A percentile compares a stretch with the other conserved stretches of the same genome.
Evolutionary conservation across 2,797 vertebrate species (phyloP).

Genomic region (Scomberomorus guttatus): DNA sequence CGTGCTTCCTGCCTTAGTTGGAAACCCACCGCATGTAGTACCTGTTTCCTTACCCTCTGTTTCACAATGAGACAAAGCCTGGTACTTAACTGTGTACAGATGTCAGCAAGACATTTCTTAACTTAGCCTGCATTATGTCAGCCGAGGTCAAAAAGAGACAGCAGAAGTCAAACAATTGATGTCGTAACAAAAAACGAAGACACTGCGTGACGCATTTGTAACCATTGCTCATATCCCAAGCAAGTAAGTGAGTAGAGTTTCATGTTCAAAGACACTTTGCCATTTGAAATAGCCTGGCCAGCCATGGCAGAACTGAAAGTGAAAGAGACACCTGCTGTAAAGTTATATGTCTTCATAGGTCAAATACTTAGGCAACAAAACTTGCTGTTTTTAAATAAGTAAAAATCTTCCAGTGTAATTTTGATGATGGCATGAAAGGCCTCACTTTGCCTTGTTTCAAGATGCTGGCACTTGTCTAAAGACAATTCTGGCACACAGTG

Average conservation of each 20-base stretch:
- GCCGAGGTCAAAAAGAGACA: constrained; percentile 49
- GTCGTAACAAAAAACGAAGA: neutral
- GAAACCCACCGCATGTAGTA: constrained; percentile 61
- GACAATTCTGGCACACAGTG: constrained; percentile 18
- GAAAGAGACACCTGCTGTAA: constrained; percentile 5
- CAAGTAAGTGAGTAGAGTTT: neutral
- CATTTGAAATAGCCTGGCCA: neutral
- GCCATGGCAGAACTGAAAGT: neutral
- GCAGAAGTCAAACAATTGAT: constrained; percentile 19
- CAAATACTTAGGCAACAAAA: neutral
- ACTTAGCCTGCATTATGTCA: constrained; percentile 28
- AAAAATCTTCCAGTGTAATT: neutral
- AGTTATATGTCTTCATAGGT: neutral
- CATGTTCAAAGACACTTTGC: neutral
- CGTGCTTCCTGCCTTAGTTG: constrained; percentile 75
- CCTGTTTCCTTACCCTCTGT: constrained; percentile 71
- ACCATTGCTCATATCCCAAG: constrained; percentile 2
- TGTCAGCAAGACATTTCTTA: constrained; percentile 55
- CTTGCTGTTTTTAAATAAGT: neutral
- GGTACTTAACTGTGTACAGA: constrained; percentile 49
- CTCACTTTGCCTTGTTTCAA: neutral
- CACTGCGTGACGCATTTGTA: neutral
- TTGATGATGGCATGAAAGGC: neutral
- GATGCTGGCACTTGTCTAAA: constrained; percentile 15
- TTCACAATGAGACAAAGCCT: constrained; percentile 75